A percentile compares a stretch with the other conserved stretches of the same genome.
These are phyloP conservation scores for Spizaetus ornatus DNA, from an alignment of 2,113 vertebrate species.

Conservation along the genomic window DNA sequence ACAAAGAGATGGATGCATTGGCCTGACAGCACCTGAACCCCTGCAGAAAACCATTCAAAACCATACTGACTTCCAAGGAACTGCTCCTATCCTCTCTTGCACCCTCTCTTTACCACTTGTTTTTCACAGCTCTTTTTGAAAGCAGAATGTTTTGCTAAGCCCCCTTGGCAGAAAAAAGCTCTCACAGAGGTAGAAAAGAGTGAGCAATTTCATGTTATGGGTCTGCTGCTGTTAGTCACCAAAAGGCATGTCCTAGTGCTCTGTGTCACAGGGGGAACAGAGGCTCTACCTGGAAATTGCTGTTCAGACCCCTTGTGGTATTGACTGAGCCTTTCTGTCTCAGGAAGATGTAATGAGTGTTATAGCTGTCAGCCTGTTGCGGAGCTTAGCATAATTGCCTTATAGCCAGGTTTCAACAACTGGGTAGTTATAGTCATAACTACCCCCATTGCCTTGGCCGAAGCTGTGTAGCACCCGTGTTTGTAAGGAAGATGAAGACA, in stretches of 20 bases:
- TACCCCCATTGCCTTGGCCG: accelerated
- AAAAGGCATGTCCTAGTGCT: not conserved
- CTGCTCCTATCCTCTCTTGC: not conserved
- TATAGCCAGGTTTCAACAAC: not conserved
- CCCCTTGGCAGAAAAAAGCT: not conserved
- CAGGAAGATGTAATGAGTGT: not conserved
- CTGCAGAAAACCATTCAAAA: not conserved
- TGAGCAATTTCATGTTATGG: not conserved
- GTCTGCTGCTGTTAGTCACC: not conserved
- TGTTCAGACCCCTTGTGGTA: not conserved
- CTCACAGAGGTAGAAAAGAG: not conserved
- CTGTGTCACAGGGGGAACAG: not conserved
- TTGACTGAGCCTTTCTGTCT: not conserved
- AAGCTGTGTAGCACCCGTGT: not conserved
- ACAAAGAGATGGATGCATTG: not conserved
- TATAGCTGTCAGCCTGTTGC: not conserved
- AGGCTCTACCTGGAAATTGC: not conserved
- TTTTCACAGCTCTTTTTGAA: not conserved
- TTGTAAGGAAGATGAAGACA: not conserved
- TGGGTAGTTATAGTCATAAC: not conserved
- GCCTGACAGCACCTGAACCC: not conserved
- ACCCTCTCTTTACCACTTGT: not conserved
- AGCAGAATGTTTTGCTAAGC: not conserved
- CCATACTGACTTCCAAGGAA: not conserved
- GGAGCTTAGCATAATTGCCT: not conserved